phyloP scores from a whole-genome alignment of 2,113 vertebrate species.

The Alexandromys fortis region DNA sequence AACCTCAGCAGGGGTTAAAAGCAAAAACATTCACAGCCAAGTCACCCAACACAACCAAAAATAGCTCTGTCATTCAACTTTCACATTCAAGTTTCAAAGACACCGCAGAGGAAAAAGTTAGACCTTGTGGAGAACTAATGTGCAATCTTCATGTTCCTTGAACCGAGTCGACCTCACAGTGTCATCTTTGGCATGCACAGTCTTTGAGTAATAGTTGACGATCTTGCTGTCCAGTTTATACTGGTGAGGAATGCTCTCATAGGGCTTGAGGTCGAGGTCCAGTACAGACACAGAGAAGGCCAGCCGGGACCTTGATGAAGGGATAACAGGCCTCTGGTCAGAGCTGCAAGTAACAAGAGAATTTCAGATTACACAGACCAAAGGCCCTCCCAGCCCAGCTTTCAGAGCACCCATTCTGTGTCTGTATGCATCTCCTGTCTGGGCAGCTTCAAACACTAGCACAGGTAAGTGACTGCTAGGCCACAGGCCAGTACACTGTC shows the following conservation, averaged over 20 bases:
- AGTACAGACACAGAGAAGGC: conserved; percentile 94
- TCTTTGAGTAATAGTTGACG: conserved; percentile 93
- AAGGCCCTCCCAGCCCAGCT: neutral
- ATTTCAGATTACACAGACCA: conserved; percentile 4
- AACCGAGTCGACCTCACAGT: conserved; percentile 84
- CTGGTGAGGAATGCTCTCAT: conserved; percentile 94
- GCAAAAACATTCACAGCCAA: conserved; percentile 84
- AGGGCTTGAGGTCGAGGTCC: conserved; percentile 97
- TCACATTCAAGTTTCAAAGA: conserved; percentile 76
- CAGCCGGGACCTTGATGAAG: conserved; percentile 89
- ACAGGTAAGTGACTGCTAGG: neutral
- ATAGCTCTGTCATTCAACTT: conserved; percentile 78
- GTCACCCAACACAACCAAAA: conserved; percentile 79
- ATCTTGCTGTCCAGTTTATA: conserved; percentile 94
- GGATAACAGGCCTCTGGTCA: conserved; percentile 87
- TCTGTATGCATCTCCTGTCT: neutral
- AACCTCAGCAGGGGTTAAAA: conserved; percentile 79
- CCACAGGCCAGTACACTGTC: neutral
- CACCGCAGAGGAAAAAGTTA: conserved; percentile 81
- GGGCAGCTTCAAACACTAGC: neutral
- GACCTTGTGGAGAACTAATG: conserved; percentile 93
- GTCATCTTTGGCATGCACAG: conserved; percentile 86
- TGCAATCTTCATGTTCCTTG: conserved; percentile 93
- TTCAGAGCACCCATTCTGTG: neutral
- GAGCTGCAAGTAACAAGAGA: conserved; percentile 84